Base-by-base conservation (phyloP, 2,113 vertebrate genomes). In the Naja naja region DNA sequence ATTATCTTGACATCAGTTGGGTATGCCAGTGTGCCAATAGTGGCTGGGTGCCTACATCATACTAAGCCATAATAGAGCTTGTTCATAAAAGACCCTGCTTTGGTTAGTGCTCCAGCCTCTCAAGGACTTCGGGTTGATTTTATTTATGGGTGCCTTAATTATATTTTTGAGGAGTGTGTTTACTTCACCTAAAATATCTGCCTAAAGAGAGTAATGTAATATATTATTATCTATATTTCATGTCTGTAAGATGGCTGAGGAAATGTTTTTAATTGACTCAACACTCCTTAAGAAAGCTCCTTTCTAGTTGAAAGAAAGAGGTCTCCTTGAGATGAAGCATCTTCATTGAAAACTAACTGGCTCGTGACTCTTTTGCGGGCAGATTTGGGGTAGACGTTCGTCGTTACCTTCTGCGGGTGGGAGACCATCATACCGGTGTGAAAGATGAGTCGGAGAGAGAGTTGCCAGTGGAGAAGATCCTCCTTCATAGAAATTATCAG, bases 401-500 rank as follows among this genome's bases (percentile, higher is more conserved):
- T 64, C 96, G 91, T 47, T 98, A 98, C 10, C 93, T 97, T 92
- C 96, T 99, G 86, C 98, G 98, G 0, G 97, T 99, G 4, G 98
- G 98, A 0, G 98, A 99, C 93, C 98, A 98, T 94, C 98, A 99
- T 95, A 98, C 98, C 0, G 98, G 96, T 0, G 98, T 98, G 95
- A 98, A 96, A 93, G 98, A 99, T 11, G 98, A 97, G 4, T 98
- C 98, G 23, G 98, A 97, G 94, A 97, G 97, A 89, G 97, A 98
- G 3, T 94, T 99, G 87, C 97, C 96, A 0, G 97, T 98, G 5
- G 98, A 99, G 93, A 95, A 87, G 86, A 97, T 99, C 11, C 95
- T 98, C 93, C 97, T 98, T 20, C 98, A 99, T 96, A 98, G 97
- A 96, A 98, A 98, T 97, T 99, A 98, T 96, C 98, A 97, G 94